A percentile compares a stretch with the other conserved stretches of the same genome.
phyloP scores from a whole-genome alignment of 2,113 vertebrate species.

The Cochlearius cochlearius region DNA sequence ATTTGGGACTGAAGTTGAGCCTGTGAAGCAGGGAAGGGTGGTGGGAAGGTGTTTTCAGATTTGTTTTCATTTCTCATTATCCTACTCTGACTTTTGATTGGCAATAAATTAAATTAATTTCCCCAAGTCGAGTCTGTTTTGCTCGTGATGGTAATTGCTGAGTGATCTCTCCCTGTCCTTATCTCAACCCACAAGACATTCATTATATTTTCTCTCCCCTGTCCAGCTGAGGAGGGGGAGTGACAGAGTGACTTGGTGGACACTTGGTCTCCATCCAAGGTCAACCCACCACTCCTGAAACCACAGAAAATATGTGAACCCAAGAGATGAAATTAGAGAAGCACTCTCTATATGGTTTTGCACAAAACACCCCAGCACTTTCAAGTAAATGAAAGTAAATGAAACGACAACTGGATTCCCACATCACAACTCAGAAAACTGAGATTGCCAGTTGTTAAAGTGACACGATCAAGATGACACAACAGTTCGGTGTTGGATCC shows the following conservation, averaged over 20 bases:
- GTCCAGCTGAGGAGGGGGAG: neutral
- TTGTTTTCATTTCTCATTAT: neutral
- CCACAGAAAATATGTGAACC: neutral
- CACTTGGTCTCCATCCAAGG: neutral
- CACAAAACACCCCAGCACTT: neutral
- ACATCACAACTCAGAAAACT: neutral
- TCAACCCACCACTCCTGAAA: neutral
- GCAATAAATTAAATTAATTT: neutral
- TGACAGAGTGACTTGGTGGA: neutral
- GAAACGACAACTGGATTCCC: neutral
- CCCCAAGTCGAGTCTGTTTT: neutral
- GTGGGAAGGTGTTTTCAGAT: neutral
- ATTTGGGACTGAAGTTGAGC: neutral
- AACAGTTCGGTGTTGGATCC: neutral
- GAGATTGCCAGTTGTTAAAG: neutral
- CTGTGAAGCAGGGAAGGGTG: rapidly evolving
- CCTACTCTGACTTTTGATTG: neutral
- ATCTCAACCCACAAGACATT: neutral
- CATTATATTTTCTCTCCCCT: neutral
- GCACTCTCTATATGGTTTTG: neutral
- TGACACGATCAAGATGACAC: neutral
- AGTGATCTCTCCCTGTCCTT: neutral
- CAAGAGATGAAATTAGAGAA: neutral
- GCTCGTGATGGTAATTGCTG: neutral
- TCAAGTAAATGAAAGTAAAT: neutral